A percentile compares a stretch with the other conserved stretches of the same genome.
Conservation (phyloP, 2,888 invertebrate genomes). For the Leptura quadrifasciata region DNA sequence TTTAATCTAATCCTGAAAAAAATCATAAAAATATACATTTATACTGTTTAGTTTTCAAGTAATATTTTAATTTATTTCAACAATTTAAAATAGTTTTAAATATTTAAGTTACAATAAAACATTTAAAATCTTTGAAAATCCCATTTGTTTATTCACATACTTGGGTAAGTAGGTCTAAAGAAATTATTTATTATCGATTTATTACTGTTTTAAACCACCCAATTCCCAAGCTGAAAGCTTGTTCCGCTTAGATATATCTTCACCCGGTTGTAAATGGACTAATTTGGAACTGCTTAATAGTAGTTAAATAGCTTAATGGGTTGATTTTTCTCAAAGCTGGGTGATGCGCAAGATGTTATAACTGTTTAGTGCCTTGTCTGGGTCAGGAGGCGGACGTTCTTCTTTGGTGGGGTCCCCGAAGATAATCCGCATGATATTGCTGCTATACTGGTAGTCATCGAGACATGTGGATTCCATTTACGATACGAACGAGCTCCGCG, state of each 20-base stretch:
- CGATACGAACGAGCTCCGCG: conserved; percentile 65
- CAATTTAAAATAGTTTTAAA: too few species aligned
- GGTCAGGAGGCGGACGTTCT: conserved; percentile 76
- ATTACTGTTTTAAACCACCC: not conserved
- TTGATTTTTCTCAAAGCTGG: conserved; percentile 55
- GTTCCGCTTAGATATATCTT: not conserved
- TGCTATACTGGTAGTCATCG: conserved; percentile 56
- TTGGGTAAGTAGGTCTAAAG: too few species aligned
- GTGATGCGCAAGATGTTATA: conserved; percentile 73
- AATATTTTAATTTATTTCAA: too few species aligned
- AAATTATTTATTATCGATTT: too few species aligned
- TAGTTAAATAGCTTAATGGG: conserved; percentile 56
- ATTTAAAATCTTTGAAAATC: too few species aligned
- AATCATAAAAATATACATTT: too few species aligned
- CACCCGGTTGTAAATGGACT: conserved; percentile 2
- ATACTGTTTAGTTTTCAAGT: too few species aligned
- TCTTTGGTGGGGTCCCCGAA: conserved; percentile 63
- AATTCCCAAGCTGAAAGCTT: not conserved
- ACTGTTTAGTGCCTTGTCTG: conserved; percentile 76
- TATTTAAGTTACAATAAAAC: too few species aligned
- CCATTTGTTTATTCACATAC: too few species aligned
- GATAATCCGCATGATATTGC: conserved; percentile 61
- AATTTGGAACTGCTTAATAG: conserved; percentile 47
- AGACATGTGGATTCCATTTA: conserved; percentile 75
- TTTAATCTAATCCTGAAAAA: too few species aligned